These are phyloP conservation scores for Brachionus manjavacas DNA, from an alignment of 1,140 invertebrate genomes.

Conservation along the genomic window DNA sequence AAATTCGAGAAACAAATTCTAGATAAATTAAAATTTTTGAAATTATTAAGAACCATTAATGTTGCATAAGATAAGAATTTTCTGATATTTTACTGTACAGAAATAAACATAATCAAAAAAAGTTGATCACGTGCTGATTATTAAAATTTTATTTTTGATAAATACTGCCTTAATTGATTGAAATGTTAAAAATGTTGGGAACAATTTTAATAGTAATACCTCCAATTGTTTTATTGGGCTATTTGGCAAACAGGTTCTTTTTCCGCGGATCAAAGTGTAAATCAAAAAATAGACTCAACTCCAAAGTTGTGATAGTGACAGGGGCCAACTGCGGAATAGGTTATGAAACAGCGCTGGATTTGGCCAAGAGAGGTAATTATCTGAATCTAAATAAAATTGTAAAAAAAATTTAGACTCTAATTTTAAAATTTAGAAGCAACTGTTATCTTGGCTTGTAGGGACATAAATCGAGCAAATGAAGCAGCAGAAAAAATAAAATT, in stretches of 20 bases:
- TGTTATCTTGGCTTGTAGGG: conserved; percentile 50
- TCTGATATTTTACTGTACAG: not conserved
- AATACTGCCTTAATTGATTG: not conserved
- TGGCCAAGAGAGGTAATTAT: conserved; percentile 14
- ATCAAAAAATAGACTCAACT: not conserved
- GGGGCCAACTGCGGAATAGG: conserved; percentile 43
- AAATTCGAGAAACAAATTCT: not conserved
- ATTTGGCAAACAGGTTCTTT: conserved; percentile 10
- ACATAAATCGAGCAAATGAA: conserved; percentile 52
- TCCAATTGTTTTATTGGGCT: conserved; percentile 7
- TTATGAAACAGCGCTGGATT: conserved; percentile 13
- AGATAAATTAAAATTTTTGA: not conserved
- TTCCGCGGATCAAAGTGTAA: conserved; percentile 11
- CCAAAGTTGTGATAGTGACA: conserved; percentile 32
- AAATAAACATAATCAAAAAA: not conserved
- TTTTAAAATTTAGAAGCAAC: conserved; percentile 45
- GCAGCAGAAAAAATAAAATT: conserved; percentile 51
- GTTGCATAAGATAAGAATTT: not conserved
- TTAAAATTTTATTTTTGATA: not conserved
- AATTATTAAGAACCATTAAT: not conserved
- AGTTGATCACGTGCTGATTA: not conserved
- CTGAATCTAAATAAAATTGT: too few species aligned
- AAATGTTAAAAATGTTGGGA: not conserved
- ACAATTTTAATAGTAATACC: not conserved
- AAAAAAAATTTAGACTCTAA: too few species aligned